Evolutionary conservation across 2,113 vertebrate genomes (phyloP).

Genomic region (Psettodes erumei): DNA sequence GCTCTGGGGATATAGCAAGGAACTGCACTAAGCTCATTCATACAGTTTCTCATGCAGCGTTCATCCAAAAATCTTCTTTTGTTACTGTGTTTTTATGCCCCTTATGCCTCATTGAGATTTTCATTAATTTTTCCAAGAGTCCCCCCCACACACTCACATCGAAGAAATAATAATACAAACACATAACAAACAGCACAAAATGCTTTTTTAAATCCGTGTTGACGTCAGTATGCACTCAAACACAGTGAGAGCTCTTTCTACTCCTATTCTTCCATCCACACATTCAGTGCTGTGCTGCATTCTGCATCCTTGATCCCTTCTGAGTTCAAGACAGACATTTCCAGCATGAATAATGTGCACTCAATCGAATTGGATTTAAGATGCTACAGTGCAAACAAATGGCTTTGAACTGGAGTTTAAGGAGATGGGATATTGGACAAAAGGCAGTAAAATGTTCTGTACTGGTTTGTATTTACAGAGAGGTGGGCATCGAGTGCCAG

Average conservation of each 20-base stretch:
- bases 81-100: too few species aligned
- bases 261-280: not conserved
- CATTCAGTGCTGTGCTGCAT: not conserved
- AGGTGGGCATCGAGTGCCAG: slow-evolving; percentile 79
- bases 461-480: slow-evolving; percentile 66
- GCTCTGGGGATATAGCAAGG: too few species aligned
- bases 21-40: too few species aligned
- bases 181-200: too few species aligned
- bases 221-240: not conserved
- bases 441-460: not conserved
- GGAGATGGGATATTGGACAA: not conserved
- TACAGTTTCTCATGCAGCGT: too few species aligned
- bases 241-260: not conserved
- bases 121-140: too few species aligned
- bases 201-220: not conserved
- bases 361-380: not conserved
- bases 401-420: not conserved
- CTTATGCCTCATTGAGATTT: too few species aligned
- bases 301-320: not conserved
- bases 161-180: too few species aligned
- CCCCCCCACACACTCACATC: too few species aligned
- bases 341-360: not conserved
- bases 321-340: not conserved
- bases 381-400: not conserved
- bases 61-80: too few species aligned